Base-by-base conservation (phyloP, 1,140 invertebrate species). In the Bombus vancouverensis region DNA sequence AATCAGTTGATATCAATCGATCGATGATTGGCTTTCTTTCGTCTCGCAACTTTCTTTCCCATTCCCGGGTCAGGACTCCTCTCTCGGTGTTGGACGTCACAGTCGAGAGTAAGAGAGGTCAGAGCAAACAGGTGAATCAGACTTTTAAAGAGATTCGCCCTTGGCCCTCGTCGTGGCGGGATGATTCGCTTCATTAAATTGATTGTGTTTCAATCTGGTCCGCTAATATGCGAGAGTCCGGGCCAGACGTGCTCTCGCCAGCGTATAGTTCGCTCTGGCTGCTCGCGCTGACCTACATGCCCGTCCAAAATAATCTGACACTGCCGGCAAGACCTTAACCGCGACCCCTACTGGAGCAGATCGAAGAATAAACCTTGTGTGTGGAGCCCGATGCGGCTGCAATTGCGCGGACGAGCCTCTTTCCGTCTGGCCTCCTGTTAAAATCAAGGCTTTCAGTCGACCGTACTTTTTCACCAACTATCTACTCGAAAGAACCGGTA, bases 181-280 rank as follows among this genome's bases (percentile, higher is more conserved):
- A 87, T 91, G 91, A 92, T 92, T 90, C 88, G 91, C 82, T 88
- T 93, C 92, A 90, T 93, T 93, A 93, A 93, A 93, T 92, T 90
- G 92, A 93, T 93, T 93, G 91, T 92, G 90, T 87, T 92, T 88
- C 91, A 93, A 93, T 93, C 92, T 92, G 90, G 75, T 70, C 81
- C 59, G 87, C 71, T 87, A 84, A 90, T 87, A 79, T 72, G 85
- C 81, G 83, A 86, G 74, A 76, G 62, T 65, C 70, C 82, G 65
- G 57, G 72, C 89, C 76, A 89, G 84, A 88, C 87, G 83, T 65
- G 85, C 71, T 85, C 74, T 39, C 68, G 68, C 66, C 81, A 85
- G 72, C 39, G 39, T 57, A 62, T 80, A 66, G 79, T 39, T 32
- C 59, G 78, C 68, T 71, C 57, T 57, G 73, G 39, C 81, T 88